Base-by-base conservation (phyloP, 30 jellyfish, hydroid and myxozoan genomes). In the Aurelia sp. region DNA sequence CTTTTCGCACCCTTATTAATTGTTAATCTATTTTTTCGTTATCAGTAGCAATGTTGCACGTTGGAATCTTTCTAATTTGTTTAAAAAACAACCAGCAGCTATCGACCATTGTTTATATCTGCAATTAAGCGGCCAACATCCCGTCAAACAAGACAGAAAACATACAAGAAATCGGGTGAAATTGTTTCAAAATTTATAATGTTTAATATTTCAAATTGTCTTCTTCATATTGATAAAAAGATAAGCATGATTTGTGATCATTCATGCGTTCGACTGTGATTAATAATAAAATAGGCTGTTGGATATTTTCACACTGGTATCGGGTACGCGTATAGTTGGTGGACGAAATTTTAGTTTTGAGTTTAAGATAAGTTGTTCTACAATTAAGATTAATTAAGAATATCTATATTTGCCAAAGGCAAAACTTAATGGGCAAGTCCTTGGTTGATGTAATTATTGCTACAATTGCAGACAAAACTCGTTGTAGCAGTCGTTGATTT, bases 251-350 rank as follows among this genome's bases (percentile, higher is more conserved):
- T 59, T n/a, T 59, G 31, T 59, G 69, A n/a, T 59, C 69, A 59
- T 59, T 59, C 69, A 59, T 59, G 31, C 69, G 15, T 59, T 17
- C 33, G 31, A 17, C 33, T 27, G 69, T 17, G 4, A 59, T 59
- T 59, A 59, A 59, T 59, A 59, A 59, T 59, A 13, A 59, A 59
- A 59, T 17, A 59, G 69, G 31, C 22, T 17, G 31, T 21, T 17
- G 69, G 69, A 5, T 13, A 21, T 59, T 59, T 59, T n/a, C 33
- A 21, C 69, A 59, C 69, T 59, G 31, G 69, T 59, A 21, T 21
- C 33, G 15, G 69, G 69, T 8, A 17, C 33, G 15, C 69, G 69
- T 59, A 59, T 59, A 59, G 69, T 59, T 59, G 69, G 69, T 59
- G 24, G 69, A 13, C 1, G 31, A n/a, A 59, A 13, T 17, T n/a